phyloP scores from a whole-genome alignment of 2,888 invertebrate species.

The Amphipoea lucens region DNA sequence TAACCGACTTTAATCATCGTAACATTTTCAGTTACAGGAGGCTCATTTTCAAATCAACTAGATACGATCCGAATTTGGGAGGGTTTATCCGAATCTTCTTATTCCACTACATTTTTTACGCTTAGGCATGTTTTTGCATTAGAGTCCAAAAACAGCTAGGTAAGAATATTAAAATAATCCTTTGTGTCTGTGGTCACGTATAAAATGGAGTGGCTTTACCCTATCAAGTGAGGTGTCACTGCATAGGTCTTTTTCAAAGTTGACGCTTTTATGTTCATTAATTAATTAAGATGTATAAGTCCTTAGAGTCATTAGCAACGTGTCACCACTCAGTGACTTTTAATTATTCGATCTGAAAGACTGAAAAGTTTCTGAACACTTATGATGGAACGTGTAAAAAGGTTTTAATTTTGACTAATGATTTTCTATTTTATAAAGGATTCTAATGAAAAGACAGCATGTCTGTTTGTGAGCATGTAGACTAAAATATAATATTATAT shows the following conservation, averaged over 20 bases:
- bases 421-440: not conserved
- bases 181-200: slow-evolving; percentile 20
- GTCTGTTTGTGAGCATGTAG: not conserved
- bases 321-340: slow-evolving; percentile 31
- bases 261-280: slow-evolving; percentile 30
- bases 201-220: slow-evolving; percentile 33
- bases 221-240: slow-evolving; percentile 14
- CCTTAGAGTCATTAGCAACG: slow-evolving; percentile 50
- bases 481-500: not conserved
- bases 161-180: slow-evolving; percentile 4
- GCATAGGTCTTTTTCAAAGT: slow-evolving; percentile 21
- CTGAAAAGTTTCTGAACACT: slow-evolving; percentile 25
- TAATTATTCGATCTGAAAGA: slow-evolving; percentile 31
- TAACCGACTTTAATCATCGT: too few species aligned
- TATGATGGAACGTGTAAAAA: slow-evolving; percentile 22
- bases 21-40: not conserved
- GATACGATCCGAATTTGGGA: not conserved
- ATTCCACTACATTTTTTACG: not conserved
- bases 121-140: not conserved
- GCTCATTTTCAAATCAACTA: not conserved
- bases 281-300: slow-evolving; percentile 44
- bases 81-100: not conserved
- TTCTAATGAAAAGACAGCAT: not conserved
- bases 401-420: not conserved
- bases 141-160: not conserved